Conservation (phyloP, 1,140 invertebrate genomes). For the Drosophila teissieri region DNA sequence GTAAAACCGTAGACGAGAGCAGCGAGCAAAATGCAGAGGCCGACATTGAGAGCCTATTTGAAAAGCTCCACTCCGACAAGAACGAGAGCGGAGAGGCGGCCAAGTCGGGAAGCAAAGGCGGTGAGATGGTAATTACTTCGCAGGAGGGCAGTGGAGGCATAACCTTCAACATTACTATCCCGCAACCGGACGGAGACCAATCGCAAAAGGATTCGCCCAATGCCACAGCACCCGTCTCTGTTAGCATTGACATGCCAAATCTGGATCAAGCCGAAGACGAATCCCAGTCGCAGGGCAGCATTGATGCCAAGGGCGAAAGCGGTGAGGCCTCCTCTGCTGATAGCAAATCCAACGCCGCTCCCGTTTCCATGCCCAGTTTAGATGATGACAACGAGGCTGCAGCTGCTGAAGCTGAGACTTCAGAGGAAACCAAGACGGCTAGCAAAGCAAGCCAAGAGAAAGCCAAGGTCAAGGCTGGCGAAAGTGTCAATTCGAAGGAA, state of each 20-base stretch:
- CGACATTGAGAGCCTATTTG: constrained; percentile 84
- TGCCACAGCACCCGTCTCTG: constrained; percentile 71
- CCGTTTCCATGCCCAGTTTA: constrained; percentile 84
- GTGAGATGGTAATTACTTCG: constrained; percentile 82
- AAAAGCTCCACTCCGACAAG: constrained; percentile 84
- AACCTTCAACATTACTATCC: constrained; percentile 84
- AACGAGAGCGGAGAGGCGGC: constrained; percentile 55
- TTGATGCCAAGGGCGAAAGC: constrained; percentile 43
- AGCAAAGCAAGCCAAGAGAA: constrained; percentile 42
- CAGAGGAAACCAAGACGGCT: constrained; percentile 47
- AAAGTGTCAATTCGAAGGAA: constrained; percentile 54
- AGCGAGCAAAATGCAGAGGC: constrained; percentile 69
- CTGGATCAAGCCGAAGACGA: constrained; percentile 81
- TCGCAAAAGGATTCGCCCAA: constrained; percentile 64
- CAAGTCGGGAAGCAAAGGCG: constrained; percentile 42
- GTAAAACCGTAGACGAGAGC: constrained; percentile 38
- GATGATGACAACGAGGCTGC: constrained; percentile 80
- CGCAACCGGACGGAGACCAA: constrained; percentile 72
- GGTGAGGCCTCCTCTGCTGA: constrained; percentile 32
- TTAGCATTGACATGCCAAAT: constrained; percentile 83
- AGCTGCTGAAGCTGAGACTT: constrained; percentile 34
- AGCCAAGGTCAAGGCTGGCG: constrained; percentile 34
- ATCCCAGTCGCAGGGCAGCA: constrained; percentile 64
- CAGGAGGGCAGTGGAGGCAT: constrained; percentile 81
- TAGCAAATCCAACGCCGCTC: constrained; percentile 60